Evolutionary conservation across 2,113 vertebrate species (phyloP), one percentile per base, ranked within the genome.

Genomic region (Oreotrochilus melanogaster): DNA sequence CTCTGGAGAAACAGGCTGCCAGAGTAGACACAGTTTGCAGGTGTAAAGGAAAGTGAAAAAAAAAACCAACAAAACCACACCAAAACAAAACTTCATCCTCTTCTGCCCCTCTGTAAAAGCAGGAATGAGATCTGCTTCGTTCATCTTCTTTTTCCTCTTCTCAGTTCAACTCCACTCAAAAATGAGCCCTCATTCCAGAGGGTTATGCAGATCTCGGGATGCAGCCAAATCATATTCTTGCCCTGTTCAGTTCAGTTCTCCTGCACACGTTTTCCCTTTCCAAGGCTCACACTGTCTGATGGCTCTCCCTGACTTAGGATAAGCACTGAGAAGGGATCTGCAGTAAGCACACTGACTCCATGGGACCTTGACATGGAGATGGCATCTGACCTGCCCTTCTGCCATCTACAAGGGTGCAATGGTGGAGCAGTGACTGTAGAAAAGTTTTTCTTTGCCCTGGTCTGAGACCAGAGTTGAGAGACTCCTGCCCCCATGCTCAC

Each of bases 401-500:
- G 24, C 48, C 8, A 45, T 31, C 35, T 72, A 35, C 30, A 85
- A 43, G 64, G 24, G 23, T 39, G 31, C 51, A 58, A 14, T 11
- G 7, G 27, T 25, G 48, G 33, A 84, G 25, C 25, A 81, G 6
- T 14, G 21, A 71, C n/a, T 31, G 14, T 25, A 65, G 17, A 82
- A 61, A 74, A 69, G 16, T 3, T 57, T 54, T 62, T 60, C 14
- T 35, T 62, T 78, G 11, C 14, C 22, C 35, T 67, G 10, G 2
- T 50, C 8, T 45, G 43, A 76, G 11, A 76, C 18, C 22, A 62
- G 25, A 31, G 19, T 16, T 37, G 21, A 70, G 14, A 14, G 18
- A 83, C 12, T 22, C 18, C 42, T 67, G 14, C 6, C 16, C 50
- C 18, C 13, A n/a, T 2, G 73, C 98, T 97, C 57, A 98, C 98